These are phyloP conservation scores for Poeciliopsis prolifica DNA, from an alignment of 2,113 vertebrate species.

Conservation along the genomic window DNA sequence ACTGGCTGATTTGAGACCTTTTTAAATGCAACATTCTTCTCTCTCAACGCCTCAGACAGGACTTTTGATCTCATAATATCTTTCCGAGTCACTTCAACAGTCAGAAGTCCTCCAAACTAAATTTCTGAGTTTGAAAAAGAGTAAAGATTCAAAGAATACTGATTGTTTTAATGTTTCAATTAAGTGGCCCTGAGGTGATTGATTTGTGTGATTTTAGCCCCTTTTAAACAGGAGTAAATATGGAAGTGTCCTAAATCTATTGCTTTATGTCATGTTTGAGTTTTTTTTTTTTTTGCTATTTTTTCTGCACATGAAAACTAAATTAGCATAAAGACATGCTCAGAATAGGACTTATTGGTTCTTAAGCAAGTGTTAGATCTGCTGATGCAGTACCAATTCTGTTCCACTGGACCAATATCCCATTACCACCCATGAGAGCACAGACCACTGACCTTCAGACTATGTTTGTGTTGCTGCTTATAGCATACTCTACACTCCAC, in stretches of 20 bases:
- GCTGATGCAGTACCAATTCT: constrained; percentile 56
- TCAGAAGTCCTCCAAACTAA: neutral
- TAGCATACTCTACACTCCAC: neutral
- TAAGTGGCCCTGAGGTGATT: neutral
- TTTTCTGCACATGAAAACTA: too few relatives aligned
- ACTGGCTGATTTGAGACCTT: neutral
- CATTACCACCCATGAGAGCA: constrained; percentile 61
- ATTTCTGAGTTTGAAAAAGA: neutral
- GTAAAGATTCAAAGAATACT: neutral
- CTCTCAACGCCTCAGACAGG: too few relatives aligned
- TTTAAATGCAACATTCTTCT: neutral
- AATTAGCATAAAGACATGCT: neutral
- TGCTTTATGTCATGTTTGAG: too few relatives aligned
- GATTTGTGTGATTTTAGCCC: too few relatives aligned
- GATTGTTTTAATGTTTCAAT: neutral
- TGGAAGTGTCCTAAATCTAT: too few relatives aligned
- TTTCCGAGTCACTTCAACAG: neutral
- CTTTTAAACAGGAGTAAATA: too few relatives aligned
- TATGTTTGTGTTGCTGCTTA: constrained; percentile 32
- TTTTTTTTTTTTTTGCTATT: too few relatives aligned
- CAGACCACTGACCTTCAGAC: constrained; percentile 58
- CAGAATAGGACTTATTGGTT: neutral
- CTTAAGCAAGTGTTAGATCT: constrained; percentile 24
- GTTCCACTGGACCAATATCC: constrained; percentile 44
- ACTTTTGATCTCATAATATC: neutral